Base-by-base conservation (phyloP, 2,113 vertebrate genomes). In the Mormoops blainvillei region DNA sequence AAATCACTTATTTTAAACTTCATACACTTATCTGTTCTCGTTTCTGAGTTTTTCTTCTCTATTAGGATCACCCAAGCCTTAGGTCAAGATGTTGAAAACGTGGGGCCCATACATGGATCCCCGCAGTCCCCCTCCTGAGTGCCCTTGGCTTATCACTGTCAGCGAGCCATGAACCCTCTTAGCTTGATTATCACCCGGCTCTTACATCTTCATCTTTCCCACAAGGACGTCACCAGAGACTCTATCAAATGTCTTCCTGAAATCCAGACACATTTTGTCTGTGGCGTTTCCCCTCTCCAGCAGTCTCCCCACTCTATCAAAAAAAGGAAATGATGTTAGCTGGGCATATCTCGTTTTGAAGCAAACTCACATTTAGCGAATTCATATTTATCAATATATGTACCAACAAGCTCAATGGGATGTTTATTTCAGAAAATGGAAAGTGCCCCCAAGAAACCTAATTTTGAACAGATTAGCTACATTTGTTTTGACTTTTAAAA, bases 291-390 rank as follows among this genome's bases (percentile, higher is more conserved):
- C 97, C 91, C 48, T 94, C 77, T 33, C 12, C 38, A 74, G 50
- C 91, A 86, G 86, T 82, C 96, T 95, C 67, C 86, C 85, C 9
- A 68, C 48, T 76, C 91, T 98, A 96, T 97, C 97, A 94, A 50
- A 70, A 63, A 95, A 65, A 93, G 97, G 97, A 98, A 97, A 96
- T 94, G 95, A 96, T 78, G 96, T 80, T 88, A 88, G 56, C 38
- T 74, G 78, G 82, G 83, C 94, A 94, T 95, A 96, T 97, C 97
- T 97, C 96, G 80, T 89, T 95, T 97, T 96, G 93, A 94, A 96
- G 96, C 77, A 97, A 97, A 83, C 50, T 82, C 73, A 93, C 89
- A 83, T 73, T 96, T 82, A 94, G 82, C 54, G 94, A 93, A 85
- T 92, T 67, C 67, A 82, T 70, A 90, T 87, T 97, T 85, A 68